Base-by-base conservation (phyloP, 2,113 vertebrate species). In the Dicentrarchus labrax region DNA sequence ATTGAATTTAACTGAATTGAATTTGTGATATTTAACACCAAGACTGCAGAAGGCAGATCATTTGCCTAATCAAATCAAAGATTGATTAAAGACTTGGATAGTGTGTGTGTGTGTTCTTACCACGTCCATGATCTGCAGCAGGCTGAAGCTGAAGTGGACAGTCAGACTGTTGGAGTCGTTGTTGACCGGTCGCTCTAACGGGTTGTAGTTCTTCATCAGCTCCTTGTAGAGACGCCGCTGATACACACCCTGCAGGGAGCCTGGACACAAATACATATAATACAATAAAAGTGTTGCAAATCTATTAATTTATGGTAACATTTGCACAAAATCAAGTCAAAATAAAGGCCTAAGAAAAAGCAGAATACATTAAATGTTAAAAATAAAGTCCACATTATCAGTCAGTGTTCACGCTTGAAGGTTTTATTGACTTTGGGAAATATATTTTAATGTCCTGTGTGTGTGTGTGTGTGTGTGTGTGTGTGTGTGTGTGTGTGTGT, bases 41-140 rank as follows among this genome's bases (percentile, higher is more conserved):
- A n/a, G n/a, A n/a, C n/a, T n/a, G n/a, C n/a, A n/a, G n/a, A n/a
- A 13, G 21, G 38, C 2, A 6, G 36, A 39, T 39, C 9, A n/a
- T 62, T 12, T 39, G 2, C 19, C 17, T 51, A 7, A 51, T 51
- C 48, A 41, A 21, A 62, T 39, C 15, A 17, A 36, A 10, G 15
- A 7, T 38, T 15, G 1, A 61, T 38, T 38, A 9, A 17, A 36
- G 15, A 17, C 59, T 4, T 51, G 16, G 16, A 50, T 11, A 10
- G 50, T 78, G 24, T 70, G 54, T 43, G 45, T 24, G 45, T 50
- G 68, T 17, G 19, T 21, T 70, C 96, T 96, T 86, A 98, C 97
- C 97, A 98, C 97, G 45, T 98, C 97, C 96, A 98, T 97, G 93
- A 98, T 98, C 94, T 98, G 97, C 95, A 97, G 96, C 74, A 98